phyloP scores from a whole-genome alignment of 2,888 invertebrate genomes.

The Sesia bembeciformis region DNA sequence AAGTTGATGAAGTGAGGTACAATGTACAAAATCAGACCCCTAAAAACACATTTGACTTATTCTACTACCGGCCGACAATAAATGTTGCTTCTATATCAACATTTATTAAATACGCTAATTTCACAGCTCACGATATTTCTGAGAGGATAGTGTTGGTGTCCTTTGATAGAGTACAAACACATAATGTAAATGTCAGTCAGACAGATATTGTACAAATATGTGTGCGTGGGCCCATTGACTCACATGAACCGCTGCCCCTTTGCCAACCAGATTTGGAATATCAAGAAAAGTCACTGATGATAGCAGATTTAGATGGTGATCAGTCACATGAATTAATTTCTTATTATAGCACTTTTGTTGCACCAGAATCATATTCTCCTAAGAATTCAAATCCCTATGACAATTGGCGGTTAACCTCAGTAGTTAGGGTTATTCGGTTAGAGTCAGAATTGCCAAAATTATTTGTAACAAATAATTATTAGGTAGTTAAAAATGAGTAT shows the following conservation, averaged over 20 bases:
- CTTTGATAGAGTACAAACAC: slow-evolving; percentile 82
- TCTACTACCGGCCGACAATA: slow-evolving; percentile 47
- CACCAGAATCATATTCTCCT: slow-evolving; percentile 45
- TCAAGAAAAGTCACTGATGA: slow-evolving; percentile 81
- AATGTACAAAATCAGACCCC: slow-evolving; percentile 62
- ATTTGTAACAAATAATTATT: slow-evolving; percentile 57
- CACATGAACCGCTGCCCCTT: slow-evolving; percentile 38
- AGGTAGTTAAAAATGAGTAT: neutral
- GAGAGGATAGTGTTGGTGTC: slow-evolving; percentile 86
- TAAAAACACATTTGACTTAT: slow-evolving; percentile 55
- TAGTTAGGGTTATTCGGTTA: slow-evolving; percentile 79
- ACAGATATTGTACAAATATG: slow-evolving; percentile 86
- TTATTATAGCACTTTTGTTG: slow-evolving; percentile 79
- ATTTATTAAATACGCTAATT: slow-evolving; percentile 59
- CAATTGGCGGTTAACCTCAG: slow-evolving; percentile 78
- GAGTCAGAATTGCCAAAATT: slow-evolving; percentile 83
- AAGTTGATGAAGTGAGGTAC: slow-evolving; percentile 54
- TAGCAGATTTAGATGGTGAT: slow-evolving; percentile 84
- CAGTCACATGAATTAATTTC: slow-evolving; percentile 85
- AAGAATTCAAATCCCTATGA: slow-evolving; percentile 50
- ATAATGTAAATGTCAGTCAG: slow-evolving; percentile 85
- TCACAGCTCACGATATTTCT: slow-evolving; percentile 74
- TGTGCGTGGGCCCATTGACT: slow-evolving; percentile 44
- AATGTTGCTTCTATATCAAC: slow-evolving; percentile 56
- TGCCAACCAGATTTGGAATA: slow-evolving; percentile 85